A percentile compares a stretch with the other conserved stretches of the same genome.
phyloP scores from a whole-genome alignment of 2,113 vertebrate species.

The Melanerpes aurifrons region DNA sequence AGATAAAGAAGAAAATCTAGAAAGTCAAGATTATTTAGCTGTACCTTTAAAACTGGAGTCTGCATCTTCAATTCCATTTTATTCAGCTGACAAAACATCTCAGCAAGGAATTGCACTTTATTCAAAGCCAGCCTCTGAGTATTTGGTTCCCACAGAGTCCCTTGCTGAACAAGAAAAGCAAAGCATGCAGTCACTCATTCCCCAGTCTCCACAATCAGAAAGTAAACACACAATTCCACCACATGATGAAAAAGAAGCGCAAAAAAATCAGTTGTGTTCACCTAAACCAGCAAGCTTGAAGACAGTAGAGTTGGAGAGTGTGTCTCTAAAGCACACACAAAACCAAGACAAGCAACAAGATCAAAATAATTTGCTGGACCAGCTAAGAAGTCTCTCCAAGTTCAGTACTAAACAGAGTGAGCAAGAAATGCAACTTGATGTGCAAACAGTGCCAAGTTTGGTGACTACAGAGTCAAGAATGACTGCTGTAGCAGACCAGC shows the following conservation, averaged over 20 bases:
- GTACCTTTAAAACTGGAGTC: slow-evolving; percentile 2
- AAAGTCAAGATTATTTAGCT: slow-evolving; percentile 23
- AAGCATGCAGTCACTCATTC: background rate
- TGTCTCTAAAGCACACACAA: background rate
- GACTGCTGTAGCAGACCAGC: background rate
- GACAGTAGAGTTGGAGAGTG: background rate
- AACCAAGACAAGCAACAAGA: background rate
- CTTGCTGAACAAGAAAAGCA: slow-evolving; percentile 23
- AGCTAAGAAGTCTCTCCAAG: background rate
- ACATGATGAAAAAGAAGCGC: background rate
- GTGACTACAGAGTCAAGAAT: background rate
- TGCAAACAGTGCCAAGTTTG: background rate
- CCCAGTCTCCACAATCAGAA: slow-evolving; percentile 1
- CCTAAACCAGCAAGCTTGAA: background rate
- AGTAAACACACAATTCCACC: background rate
- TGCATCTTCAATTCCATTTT: background rate
- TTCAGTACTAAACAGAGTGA: background rate
- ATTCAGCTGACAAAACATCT: background rate
- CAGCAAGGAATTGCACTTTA: slow-evolving; percentile 7
- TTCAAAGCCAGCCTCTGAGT: background rate
- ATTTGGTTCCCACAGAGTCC: background rate
- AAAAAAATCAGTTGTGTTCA: background rate
- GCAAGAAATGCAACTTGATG: background rate
- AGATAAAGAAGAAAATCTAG: background rate
- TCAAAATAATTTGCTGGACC: background rate